phyloP scores from a whole-genome alignment of 2,113 vertebrate genomes.

The Nesoenas mayeri region DNA sequence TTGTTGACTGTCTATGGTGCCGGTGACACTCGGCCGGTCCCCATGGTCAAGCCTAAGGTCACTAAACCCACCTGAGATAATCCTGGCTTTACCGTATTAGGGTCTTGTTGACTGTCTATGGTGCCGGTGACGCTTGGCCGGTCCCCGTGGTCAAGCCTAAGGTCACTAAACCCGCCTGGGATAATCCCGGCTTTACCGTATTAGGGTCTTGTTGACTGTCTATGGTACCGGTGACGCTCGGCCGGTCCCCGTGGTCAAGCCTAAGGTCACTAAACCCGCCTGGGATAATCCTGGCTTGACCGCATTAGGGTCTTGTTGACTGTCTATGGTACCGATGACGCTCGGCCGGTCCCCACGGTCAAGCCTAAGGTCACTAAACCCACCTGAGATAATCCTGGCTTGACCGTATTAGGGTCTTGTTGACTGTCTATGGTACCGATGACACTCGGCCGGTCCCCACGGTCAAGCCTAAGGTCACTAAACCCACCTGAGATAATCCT shows the following conservation, averaged over 20 bases:
- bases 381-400: not conserved
- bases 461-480: too few species aligned
- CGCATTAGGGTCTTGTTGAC: not conserved
- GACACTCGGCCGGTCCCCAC: accelerated
- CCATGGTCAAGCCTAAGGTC: too few species aligned
- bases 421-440: accelerated
- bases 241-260: accelerated
- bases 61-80: not conserved
- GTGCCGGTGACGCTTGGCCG: accelerated
- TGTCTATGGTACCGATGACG: accelerated
- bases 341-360: accelerated
- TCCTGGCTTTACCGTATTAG: accelerated
- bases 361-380: not conserved
- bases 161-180: not conserved
- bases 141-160: too few species aligned
- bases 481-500: not conserved
- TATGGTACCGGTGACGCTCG: accelerated
- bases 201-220: not conserved
- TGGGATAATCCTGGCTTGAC: not conserved
- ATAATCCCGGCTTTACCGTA: not conserved
- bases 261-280: not conserved
- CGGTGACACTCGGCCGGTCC: accelerated
- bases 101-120: not conserved
- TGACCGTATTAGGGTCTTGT: too few species aligned
- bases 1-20: not conserved